phyloP scores from a whole-genome alignment of 2,113 vertebrate genomes.

The Emydocephalus ijimae region DNA sequence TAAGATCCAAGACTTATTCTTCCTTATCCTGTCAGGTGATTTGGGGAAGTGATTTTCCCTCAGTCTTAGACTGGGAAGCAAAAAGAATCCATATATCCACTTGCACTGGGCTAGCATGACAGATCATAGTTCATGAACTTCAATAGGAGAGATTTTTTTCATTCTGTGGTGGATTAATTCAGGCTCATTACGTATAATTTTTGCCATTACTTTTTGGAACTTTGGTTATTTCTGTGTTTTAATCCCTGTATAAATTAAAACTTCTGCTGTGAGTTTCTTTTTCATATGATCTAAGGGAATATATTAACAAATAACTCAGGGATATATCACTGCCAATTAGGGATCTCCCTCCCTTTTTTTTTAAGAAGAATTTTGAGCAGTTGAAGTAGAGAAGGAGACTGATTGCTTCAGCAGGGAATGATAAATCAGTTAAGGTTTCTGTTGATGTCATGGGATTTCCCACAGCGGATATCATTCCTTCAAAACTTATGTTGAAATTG shows the following conservation, averaged over 20 bases:
- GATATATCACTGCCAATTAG: neutral
- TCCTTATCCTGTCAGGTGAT: neutral
- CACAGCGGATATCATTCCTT: neutral
- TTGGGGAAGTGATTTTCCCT: neutral
- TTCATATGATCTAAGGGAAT: neutral
- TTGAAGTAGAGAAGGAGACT: neutral
- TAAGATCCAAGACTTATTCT: neutral
- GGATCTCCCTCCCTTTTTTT: too few species aligned
- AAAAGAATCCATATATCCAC: neutral
- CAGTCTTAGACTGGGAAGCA: neutral
- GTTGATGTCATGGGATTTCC: neutral
- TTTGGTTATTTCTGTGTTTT: neutral
- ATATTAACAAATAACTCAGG: neutral
- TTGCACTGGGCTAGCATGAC: neutral
- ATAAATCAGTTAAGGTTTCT: neutral
- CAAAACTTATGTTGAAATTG: neutral
- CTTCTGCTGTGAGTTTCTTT: neutral
- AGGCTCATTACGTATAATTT: neutral
- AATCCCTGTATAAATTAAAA: neutral
- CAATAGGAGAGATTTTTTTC: neutral
- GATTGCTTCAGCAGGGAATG: neutral
- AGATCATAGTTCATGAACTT: neutral
- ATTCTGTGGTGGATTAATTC: neutral
- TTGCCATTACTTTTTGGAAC: neutral
- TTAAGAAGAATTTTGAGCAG: neutral